Percentiles rank a stretch among this genome's conserved stretches.
Evolutionary conservation across 2,797 vertebrate species (phyloP).

Genomic region (Catamblyrhynchus diadema): DNA sequence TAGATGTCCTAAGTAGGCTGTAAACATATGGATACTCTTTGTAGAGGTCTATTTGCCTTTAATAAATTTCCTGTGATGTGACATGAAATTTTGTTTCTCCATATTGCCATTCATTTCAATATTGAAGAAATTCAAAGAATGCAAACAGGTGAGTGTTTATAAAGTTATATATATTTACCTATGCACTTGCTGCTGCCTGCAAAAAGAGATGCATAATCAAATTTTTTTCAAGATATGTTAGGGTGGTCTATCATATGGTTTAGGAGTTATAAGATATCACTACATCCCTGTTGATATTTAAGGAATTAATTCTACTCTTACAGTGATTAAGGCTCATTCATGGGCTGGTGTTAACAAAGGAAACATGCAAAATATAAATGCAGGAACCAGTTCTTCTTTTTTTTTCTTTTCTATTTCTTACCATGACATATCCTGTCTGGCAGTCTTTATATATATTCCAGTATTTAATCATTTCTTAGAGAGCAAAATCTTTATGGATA

Average conservation of each 20-base stretch:
- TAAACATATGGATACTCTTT: background rate
- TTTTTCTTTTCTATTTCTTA: fast-evolving
- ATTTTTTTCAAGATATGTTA: background rate
- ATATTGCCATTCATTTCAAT: background rate
- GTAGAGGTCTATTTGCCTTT: background rate
- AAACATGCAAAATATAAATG: background rate
- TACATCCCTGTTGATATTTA: background rate
- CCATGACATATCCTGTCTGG: background rate
- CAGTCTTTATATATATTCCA: background rate
- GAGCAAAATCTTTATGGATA: background rate
- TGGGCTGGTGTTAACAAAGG: background rate
- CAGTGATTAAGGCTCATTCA: background rate
- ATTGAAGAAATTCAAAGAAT: background rate
- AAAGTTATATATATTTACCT: background rate
- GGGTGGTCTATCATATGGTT: background rate
- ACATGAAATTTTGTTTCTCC: background rate
- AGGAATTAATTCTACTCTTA: background rate
- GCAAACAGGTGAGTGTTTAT: background rate
- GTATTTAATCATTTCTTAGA: background rate
- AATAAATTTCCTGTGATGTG: background rate
- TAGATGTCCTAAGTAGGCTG: background rate
- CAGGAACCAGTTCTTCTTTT: fast-evolving
- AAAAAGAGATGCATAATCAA: background rate
- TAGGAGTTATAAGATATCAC: background rate
- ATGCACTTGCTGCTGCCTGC: background rate